Base-by-base conservation (phyloP, 2,113 vertebrate genomes). In the Siphamia tubifer region DNA sequence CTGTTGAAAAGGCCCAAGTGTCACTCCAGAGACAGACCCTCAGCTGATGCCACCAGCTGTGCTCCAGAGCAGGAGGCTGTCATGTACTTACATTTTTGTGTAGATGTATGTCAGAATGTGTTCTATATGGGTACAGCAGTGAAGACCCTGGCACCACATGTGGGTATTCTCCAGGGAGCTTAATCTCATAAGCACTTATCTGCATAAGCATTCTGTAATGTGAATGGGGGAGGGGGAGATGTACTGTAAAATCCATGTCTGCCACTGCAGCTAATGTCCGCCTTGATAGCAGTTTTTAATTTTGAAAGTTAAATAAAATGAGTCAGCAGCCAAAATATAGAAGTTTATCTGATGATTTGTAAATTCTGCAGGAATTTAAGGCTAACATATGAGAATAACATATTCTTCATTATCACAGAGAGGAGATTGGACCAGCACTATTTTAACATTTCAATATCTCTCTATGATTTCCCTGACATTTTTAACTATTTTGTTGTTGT, bases 141-240 rank as follows among this genome's bases (percentile, higher is more conserved):
- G 23, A 70, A 23, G 47, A 56, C 70, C 66, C 56, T 56, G 53
- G 27, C 69, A 71, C 67, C 68, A 74, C 80, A 78, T 68, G 63
- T 65, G 66, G 38, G 54, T 55, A 55, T 78, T 86, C 79, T 81
- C 70, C 19, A 21, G 77, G 69, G 72, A 69, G 70, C 53, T 63
- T 80, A 82, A 77, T 77, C 75, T 85, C 65, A 25, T 60, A 36
- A 55, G 63, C 65, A 61, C 49, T 60, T 87, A 86, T 81, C 66
- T 79, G 56, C 68, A 77, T 78, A 65, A 80, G 60, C 52, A 47
- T 58, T 42, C 25, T 62, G 44, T 30, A 62, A 53, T 44, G 47
- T 35, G 21, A 54, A 55, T 67, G 66, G 70, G 56, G 81, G 70
- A 62, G 58, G 81, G 68, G 51, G 11, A 11, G 30, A 66, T 62